These are phyloP conservation scores for Pissodes strobi DNA, from an alignment of 1,140 invertebrate genomes.

Conservation along the genomic window DNA sequence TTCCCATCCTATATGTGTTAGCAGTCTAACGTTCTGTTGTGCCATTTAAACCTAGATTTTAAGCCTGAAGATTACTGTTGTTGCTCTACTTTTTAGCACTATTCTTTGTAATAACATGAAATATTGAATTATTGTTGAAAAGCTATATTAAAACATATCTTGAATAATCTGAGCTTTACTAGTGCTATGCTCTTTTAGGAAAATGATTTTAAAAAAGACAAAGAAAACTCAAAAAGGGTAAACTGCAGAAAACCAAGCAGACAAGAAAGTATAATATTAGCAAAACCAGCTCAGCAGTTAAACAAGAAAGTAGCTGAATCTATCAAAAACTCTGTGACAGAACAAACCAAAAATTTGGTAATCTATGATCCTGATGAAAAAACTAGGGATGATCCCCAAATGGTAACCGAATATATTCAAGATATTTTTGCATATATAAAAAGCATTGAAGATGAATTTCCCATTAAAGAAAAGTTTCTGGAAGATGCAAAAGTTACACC, in stretches of 20 bases:
- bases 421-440: conserved; percentile 84
- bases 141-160: too few species aligned
- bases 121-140: too few species aligned
- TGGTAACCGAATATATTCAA: conserved; percentile 81
- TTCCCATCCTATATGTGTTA: too few species aligned
- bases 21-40: too few species aligned
- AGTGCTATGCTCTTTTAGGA: neutral
- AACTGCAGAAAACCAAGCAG: neutral
- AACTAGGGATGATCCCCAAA: conserved; percentile 73
- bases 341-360: conserved; percentile 15
- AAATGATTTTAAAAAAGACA: neutral
- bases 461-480: conserved; percentile 67
- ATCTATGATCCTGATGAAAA: conserved; percentile 64
- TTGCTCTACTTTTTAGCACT: too few species aligned
- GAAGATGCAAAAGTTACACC: conserved; percentile 70
- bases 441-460: conserved; percentile 69
- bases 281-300: neutral
- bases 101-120: too few species aligned
- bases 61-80: too few species aligned
- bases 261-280: conserved; percentile 5
- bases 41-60: too few species aligned
- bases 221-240: neutral
- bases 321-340: neutral
- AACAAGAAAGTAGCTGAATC: neutral
- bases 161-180: too few species aligned